Conservation (phyloP, 2,113 vertebrate genomes). For the Ursus arctos region DNA sequence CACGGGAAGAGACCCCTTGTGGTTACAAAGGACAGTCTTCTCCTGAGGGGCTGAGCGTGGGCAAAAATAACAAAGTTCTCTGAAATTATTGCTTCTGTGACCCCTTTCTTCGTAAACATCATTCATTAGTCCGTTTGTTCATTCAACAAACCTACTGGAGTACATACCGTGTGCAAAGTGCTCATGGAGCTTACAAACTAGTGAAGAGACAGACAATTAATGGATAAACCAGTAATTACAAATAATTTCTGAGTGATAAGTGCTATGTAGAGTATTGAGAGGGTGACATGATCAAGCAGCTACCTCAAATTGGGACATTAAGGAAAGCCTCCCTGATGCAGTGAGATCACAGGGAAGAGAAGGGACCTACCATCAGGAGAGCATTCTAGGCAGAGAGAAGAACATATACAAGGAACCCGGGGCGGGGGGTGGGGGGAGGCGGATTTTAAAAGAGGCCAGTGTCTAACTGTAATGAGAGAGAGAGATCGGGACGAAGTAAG, state of each 20-base stretch:
- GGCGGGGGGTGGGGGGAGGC: not conserved
- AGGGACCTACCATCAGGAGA: not conserved
- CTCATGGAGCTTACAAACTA: not conserved
- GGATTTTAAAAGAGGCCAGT: not conserved
- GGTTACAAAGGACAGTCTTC: not conserved
- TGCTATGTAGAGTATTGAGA: not conserved
- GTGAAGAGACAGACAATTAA: not conserved
- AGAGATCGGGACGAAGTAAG: not conserved
- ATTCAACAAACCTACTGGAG: not conserved
- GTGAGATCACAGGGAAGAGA: not conserved
- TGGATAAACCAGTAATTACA: not conserved
- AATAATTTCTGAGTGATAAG: not conserved
- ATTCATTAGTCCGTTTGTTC: not conserved
- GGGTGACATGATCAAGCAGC: not conserved
- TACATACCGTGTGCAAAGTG: not conserved
- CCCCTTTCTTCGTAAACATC: not conserved
- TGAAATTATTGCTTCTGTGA: not conserved
- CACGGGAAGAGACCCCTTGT: not conserved
- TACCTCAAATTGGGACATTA: not conserved
- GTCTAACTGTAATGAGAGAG: not conserved
- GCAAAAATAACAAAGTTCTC: constrained; percentile 1
- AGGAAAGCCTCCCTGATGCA: not conserved
- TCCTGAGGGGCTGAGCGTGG: not conserved
- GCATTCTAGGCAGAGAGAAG: not conserved
- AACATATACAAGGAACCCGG: not conserved